Base-by-base conservation (phyloP, 2,888 invertebrate species). In the Meta bourneti region DNA sequence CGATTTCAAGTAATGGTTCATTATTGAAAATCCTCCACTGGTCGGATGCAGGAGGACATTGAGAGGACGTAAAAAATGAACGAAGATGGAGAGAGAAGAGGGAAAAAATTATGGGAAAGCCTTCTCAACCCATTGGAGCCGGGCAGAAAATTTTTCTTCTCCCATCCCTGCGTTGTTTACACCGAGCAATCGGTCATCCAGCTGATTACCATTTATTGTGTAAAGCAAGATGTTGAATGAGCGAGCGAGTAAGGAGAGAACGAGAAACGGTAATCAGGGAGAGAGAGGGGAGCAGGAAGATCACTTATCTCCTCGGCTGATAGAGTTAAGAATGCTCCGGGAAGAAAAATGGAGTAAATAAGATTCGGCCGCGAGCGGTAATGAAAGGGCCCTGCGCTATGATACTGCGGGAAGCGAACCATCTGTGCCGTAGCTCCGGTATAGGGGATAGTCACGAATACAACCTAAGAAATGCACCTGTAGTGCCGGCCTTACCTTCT, bases 181-280 rank as follows among this genome's bases (percentile, higher is more conserved):
- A 85, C 51, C 54, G 19, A 16, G 81, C 86, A 20, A 91, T 91
- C 91, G 91, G 91, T 91, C 91, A 91, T 83, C 91, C 34, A 52
- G 52, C 61, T 78, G 87, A 91, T 91, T 91, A 91, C 91, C 91
- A 91, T 91, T 91, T 91, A 83, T 91, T 91, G 91, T 83, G 91
- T 74, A 82, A 78, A 78, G 83, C 52, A 91, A 83, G 91, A 87
- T 83, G 87, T 72, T 91, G 91, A 83, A 91, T 91, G 87, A 72
- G 34, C 34, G 34, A 34, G 34, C 34, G 34, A 34, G 34, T 34
- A 34, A 34, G 69, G 75, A 72, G 82, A 51, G 81, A 75, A 72
- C 74, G 69, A 54, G 78, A 51, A 74, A 52, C 34, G 49, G 80
- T 88, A 88, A 88, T 88, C 88, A 86, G 81, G 78, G 34, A 34